phyloP scores from a whole-genome alignment of 1,140 invertebrate genomes.

The Pemphigus obesinymphae region DNA sequence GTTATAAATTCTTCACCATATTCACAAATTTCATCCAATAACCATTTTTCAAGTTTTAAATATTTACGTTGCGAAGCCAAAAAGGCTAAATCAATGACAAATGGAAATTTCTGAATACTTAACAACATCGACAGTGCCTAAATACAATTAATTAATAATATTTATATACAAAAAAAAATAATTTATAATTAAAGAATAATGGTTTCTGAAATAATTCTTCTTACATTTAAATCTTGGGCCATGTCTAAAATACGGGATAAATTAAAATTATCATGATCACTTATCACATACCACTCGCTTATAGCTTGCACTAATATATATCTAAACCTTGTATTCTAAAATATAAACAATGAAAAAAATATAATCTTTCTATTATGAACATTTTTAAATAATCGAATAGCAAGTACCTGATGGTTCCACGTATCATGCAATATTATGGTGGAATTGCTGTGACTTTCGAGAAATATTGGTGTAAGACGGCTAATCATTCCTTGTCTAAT shows the following conservation, averaged over 20 bases:
- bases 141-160: background rate
- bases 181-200: background rate
- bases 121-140: slow-evolving; percentile 83
- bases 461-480: slow-evolving; percentile 81
- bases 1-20: slow-evolving; percentile 86
- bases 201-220: background rate
- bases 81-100: slow-evolving; percentile 96
- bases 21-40: slow-evolving; percentile 92
- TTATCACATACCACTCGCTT: slow-evolving; percentile 92
- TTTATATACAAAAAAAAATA: too few species aligned
- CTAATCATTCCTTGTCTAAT: slow-evolving; percentile 79
- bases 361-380: background rate
- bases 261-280: slow-evolving; percentile 87
- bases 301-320: slow-evolving; percentile 91
- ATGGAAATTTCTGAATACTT: slow-evolving; percentile 87
- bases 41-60: slow-evolving; percentile 96
- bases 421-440: slow-evolving; percentile 88
- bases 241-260: slow-evolving; percentile 92
- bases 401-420: slow-evolving; percentile 71
- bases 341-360: slow-evolving; percentile 34
- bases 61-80: slow-evolving; percentile 93
- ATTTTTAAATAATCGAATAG: background rate
- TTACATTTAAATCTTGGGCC: slow-evolving; percentile 90
- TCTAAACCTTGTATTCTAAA: slow-evolving; percentile 62
- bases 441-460: slow-evolving; percentile 91